Conservation (phyloP, 2,113 vertebrate species). For the Clarias gariepinus region DNA sequence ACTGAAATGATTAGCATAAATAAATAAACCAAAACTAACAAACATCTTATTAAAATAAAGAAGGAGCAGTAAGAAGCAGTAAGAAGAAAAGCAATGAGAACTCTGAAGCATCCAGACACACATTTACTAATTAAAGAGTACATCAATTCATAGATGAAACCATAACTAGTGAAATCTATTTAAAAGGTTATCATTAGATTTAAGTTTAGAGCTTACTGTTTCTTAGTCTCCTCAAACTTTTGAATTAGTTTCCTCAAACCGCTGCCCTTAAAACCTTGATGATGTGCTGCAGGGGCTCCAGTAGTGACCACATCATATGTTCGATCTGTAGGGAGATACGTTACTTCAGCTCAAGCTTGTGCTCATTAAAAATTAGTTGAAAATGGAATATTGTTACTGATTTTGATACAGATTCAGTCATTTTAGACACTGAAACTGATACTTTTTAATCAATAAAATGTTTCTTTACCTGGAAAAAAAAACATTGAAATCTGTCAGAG, state of each 20-base stretch:
- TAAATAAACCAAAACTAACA: background rate
- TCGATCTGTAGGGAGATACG: slow-evolving; percentile 74
- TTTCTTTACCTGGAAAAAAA: background rate
- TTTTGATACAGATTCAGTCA: no score
- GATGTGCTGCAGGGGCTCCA: slow-evolving; percentile 93
- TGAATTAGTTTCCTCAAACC: slow-evolving; percentile 91
- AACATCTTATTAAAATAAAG: background rate
- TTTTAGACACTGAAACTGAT: background rate
- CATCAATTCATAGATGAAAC: background rate
- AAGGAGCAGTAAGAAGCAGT: background rate
- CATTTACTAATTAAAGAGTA: background rate
- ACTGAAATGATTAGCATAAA: slow-evolving; percentile 19
- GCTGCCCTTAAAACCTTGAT: slow-evolving; percentile 94
- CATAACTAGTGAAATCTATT: background rate
- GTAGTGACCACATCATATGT: slow-evolving; percentile 97
- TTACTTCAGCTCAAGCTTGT: background rate
- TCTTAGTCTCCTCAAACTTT: slow-evolving; percentile 94
- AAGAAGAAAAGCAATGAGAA: slow-evolving; percentile 7
- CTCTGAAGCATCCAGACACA: background rate
- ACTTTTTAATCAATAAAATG: background rate
- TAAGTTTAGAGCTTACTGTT: slow-evolving; percentile 80
- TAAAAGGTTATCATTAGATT: background rate
- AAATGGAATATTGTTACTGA: no score
- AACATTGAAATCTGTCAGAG: background rate
- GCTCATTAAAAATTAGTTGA: background rate